phyloP scores from a whole-genome alignment of 1,140 invertebrate genomes.

The Drosophila melanogaster region DNA sequence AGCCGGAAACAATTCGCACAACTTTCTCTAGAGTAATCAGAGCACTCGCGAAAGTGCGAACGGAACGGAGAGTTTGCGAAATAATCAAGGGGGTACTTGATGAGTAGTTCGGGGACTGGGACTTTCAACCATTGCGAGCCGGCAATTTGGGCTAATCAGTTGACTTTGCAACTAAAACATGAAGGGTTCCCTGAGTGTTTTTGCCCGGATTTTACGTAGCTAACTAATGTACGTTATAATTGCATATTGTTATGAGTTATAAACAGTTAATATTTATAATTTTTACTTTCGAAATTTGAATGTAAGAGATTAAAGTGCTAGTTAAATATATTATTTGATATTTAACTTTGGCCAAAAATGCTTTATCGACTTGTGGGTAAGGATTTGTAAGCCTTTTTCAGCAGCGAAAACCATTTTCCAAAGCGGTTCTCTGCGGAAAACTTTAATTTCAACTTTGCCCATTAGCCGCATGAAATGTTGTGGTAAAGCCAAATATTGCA shows the following conservation, averaged over 20 bases:
- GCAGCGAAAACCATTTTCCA: slow-evolving; percentile 16
- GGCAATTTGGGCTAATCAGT: slow-evolving; percentile 26
- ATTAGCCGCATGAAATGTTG: slow-evolving; percentile 32
- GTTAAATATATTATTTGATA: neutral
- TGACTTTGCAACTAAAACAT: slow-evolving; percentile 4
- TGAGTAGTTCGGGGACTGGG: slow-evolving; percentile 24
- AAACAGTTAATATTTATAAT: too few relatives aligned
- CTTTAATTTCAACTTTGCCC: slow-evolving; percentile 32
- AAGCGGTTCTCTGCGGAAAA: slow-evolving; percentile 6
- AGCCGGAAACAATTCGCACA: slow-evolving; percentile 36
- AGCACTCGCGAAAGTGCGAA: slow-evolving; percentile 6
- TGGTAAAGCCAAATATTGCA: slow-evolving; percentile 22
- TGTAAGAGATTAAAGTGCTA: too few relatives aligned
- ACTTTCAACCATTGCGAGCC: slow-evolving; percentile 1
- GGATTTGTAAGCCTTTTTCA: slow-evolving; percentile 6
- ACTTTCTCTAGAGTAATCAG: slow-evolving; percentile 38
- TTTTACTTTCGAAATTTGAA: too few relatives aligned
- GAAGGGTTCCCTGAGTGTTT: neutral
- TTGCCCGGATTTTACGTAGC: neutral
- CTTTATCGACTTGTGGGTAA: neutral
- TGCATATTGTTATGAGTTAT: too few relatives aligned
- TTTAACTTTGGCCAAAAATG: neutral
- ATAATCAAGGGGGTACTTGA: slow-evolving; percentile 27
- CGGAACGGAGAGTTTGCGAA: slow-evolving; percentile 5
- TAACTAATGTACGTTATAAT: neutral